Base-by-base conservation (phyloP, 2,888 invertebrate genomes). In the Choreutis nemorana region DNA sequence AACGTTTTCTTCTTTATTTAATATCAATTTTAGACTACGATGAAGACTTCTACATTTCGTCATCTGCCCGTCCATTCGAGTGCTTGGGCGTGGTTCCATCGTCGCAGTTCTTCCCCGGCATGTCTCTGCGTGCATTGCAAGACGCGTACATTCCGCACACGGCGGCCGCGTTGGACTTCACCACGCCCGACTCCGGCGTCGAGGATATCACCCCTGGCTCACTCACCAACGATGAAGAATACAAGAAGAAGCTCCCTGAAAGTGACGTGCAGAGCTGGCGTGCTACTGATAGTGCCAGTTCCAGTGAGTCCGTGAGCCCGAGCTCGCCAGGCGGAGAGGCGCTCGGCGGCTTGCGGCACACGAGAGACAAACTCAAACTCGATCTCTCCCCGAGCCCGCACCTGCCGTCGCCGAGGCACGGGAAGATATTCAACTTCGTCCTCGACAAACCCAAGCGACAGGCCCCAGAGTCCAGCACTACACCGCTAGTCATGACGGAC, bases 31-130 rank as follows among this genome's bases (percentile, higher is more conserved):
- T 55, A 83, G 83, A 77, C 45, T 73, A 80, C 54, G 70, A 85
- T 46, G 87, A 87, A 40, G 89, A 89, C 46, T 89, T 89, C 63
- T 89, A 83, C 66, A 86, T 89, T 43, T 87, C 87, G 42, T 86
- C 87, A 35, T 87, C 88, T 16, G 83, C 85, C 36, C 82, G 85
- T 31, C 88, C 88, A n/a, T 89, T 89, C 63, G 86, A 87, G 57
- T 81, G 81, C 39, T 72, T 81, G 39, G 78, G 78, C 47, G 57
- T 81, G 23, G 62, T 80, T 64, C 68, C 73, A 14, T 66, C 71
- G 16, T 87, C 86, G 51, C 87, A 87, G 64, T 88, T 88, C 72
- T 88, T 87, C 73, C 87, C 88, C 20, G 87, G 87, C 29, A 73
- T 77, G 58, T 66, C 68, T 44, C 44, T 61, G 34, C 70, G 71